Conservation (phyloP, 2,888 invertebrate genomes). For the Leptinotarsa haldemani region DNA sequence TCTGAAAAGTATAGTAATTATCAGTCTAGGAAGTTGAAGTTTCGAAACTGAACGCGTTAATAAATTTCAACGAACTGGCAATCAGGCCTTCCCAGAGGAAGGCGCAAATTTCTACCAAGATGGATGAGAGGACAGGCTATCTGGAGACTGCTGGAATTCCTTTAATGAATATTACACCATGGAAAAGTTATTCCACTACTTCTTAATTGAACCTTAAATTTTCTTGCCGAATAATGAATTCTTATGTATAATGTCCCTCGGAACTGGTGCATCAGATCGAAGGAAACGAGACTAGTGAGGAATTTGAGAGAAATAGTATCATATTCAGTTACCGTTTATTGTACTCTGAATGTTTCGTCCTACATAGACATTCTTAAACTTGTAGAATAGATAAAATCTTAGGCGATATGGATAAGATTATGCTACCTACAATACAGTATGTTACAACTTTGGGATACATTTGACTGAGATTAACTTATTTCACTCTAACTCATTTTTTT, state of each 20-base stretch:
- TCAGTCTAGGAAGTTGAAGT: constrained; percentile 6
- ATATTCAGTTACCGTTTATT: no score
- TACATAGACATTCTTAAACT: no score
- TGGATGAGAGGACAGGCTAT: not conserved
- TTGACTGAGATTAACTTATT: no score
- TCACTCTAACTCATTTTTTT: no score
- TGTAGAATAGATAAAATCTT: no score
- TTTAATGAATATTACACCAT: not conserved
- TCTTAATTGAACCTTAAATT: not conserved
- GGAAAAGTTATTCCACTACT: not conserved
- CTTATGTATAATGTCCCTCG: not conserved
- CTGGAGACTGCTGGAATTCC: constrained; percentile 3
- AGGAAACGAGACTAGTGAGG: no score
- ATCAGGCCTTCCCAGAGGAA: not conserved
- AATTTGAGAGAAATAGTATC: no score
- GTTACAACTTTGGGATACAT: no score
- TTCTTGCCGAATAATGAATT: not conserved
- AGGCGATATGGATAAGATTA: no score
- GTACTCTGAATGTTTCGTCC: no score
- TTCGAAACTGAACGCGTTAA: constrained; percentile 2
- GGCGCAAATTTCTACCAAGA: not conserved
- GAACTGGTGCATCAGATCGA: no score
- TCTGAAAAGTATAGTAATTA: not conserved
- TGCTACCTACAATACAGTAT: no score
- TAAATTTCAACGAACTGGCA: constrained; percentile 5